Evolutionary conservation across 2,888 invertebrate species (phyloP), one percentile per base, ranked within the genome.

Genomic region (Opisthograptis luteolata): DNA sequence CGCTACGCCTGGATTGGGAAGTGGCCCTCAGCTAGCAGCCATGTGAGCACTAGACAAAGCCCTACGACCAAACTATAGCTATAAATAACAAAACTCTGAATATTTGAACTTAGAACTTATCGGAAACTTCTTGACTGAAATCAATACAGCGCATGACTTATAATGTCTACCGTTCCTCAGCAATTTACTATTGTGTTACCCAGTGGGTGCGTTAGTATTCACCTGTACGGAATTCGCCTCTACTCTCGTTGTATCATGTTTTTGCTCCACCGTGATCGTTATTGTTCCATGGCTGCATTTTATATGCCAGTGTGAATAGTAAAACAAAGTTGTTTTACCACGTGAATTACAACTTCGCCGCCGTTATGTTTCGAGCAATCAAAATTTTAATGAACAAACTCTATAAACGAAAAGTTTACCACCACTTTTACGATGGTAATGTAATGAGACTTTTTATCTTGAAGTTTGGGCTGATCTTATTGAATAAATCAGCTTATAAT

Each of bases 301-400:
- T 64, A 62, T 60, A 61, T 59, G 64, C 56, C 42, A 43, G 55
- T 40, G 58, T 47, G 62, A 62, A 62, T 57, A 64, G 44, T 64
- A 60, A 64, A 69, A 65, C 59, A 56, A 61, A 66, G 62, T 58
- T 64, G 58, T 57, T 56, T 55, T 37, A 56, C 53, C 46, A 58
- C 55, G 60, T 58, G 61, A 65, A 63, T 63, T 54, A 60, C 57
- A 63, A 60, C 60, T 63, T 64, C 56, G 58, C 56, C 54, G 58
- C 55, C 59, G 62, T 66, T 55, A 66, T 56, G 62, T 58, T 59
- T 60, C 60, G 34, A 50, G 66, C 60, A 68, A 64, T 67, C 60
- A 71, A 68, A 61, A 65, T 66, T 48, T 55, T 49, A 46, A 47
- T 49, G 54, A 47, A 28, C 9, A 6, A 32, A 39, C 44, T 41